Evolutionary conservation across 2,888 invertebrate species (phyloP), one percentile per base, ranked within the genome.

Genomic region (Chymomyza caudatula): DNA sequence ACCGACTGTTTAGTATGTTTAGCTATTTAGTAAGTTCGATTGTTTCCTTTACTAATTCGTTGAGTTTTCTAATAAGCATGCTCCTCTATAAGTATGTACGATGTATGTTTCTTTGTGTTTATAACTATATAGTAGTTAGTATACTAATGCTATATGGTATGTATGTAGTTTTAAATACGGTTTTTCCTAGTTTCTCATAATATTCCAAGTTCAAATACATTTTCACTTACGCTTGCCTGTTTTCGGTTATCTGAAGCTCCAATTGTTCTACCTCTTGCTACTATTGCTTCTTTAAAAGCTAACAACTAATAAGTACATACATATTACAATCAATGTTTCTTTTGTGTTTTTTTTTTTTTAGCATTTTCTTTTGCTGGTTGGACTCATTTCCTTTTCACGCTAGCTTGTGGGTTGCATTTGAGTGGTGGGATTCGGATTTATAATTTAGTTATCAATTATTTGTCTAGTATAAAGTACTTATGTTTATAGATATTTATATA

Each of bases 391-490:
- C 19, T 11, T 13, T 20, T 11, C 8, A 20, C 19, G 51, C 76
- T 80, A 71, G 74, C 77, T 78, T 77, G 81, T 83, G 83, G 83
- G 78, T 77, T 74, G 78, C 78, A 74, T 74, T 78, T 74, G 60
- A 78, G 78, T 81, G 82, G 82, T 82, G 82, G 82, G 83, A 83
- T 81, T 22, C 13, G 51, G 51, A 47, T 15, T 47, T 47, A 47
- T 47, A 47, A 17, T 67, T 54, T 53, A 53, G 60, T 62, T 53
- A 56, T 54, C 53, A 42, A 15, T 58, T 43, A 25, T 58, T 6
- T 11, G 53, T 66, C 25, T 68, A 66, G 25, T 64, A 43, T 49
- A 61, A 56, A 57, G 63, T 70, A 68, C 54, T 65, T 65, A 58
- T 42, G 6, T 65, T 57, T 58, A 67, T n/a, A 37, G n/a, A 4